Base-by-base conservation (phyloP, 2,888 invertebrate genomes). In the Melieria crassipennis region DNA sequence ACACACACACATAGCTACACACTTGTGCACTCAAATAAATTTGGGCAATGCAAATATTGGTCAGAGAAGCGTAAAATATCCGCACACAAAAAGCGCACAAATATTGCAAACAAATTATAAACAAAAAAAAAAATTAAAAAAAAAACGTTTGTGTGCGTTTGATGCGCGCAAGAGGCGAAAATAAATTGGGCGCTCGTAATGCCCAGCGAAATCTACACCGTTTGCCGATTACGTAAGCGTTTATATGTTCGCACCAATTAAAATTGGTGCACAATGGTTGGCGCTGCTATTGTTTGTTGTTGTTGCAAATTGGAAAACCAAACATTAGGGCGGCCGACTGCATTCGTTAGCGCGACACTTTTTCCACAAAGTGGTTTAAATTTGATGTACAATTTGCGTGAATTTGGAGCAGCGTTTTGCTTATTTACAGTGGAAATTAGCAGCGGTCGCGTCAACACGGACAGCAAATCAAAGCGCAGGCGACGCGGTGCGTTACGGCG, bases 201-300 rank as follows among this genome's bases (percentile, higher is more conserved):
- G 55, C 47, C 56, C 45, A 9, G 7, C 50, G 70, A 64, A 70
- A 70, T 65, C 60, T 65, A 70, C 52, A 70, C 55, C 57, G 52
- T 52, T 61, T 30, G 30, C 30, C 30, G 58, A 70, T 70, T 70
- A 70, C 70, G 61, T 61, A 65, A 65, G 52, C 46, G 46, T 43
- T 57, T 10, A 61, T 42, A 60, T n/a, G 43, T 11, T 11, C 42
- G 46, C 16, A 0, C 7, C n/a, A 48, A 30, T 43, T 50, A 16
- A 42, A 61, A n/a, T 61, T 50, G 10, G 52, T 52, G 52, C 52
- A 52, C 5, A 52, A 52, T 52, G 50, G 50, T 50, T 50, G 7
- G 50, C 30, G 30, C 30, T 30, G 30, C 13, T 52, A 52, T 52
- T 52, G 52, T 52, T 52, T 52, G 50, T 30, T 52, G 52, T 52